phyloP scores from a whole-genome alignment of 1,140 invertebrate genomes.

The Hestina assimilis region DNA sequence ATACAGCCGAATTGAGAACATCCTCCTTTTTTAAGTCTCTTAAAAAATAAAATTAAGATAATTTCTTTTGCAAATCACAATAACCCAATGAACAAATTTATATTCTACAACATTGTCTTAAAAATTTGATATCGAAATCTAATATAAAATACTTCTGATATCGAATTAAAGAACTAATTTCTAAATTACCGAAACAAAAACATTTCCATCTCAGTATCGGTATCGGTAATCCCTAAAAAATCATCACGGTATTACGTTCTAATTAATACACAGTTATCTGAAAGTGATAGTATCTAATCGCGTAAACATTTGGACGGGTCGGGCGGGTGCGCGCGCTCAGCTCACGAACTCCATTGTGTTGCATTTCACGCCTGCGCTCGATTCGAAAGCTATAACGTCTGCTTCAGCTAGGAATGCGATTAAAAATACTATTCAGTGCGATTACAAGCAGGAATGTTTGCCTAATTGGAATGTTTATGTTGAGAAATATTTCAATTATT shows the following conservation, averaged over 20 bases:
- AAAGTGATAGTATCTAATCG: constrained; percentile 41
- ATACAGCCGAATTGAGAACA: too few relatives aligned
- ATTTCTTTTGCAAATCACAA: too few relatives aligned
- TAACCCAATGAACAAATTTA: too few relatives aligned
- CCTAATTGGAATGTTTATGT: constrained; percentile 21
- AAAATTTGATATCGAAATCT: too few relatives aligned
- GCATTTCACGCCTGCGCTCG: constrained; percentile 40
- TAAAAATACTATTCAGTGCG: constrained; percentile 37
- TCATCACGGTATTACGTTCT: constrained; percentile 8
- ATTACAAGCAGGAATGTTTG: constrained; percentile 29
- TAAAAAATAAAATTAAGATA: too few relatives aligned
- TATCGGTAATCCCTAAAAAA: too few relatives aligned
- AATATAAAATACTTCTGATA: too few relatives aligned
- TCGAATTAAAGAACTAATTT: too few relatives aligned
- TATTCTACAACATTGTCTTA: too few relatives aligned
- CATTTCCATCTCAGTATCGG: too few relatives aligned
- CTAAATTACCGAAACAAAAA: too few relatives aligned
- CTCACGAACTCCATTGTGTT: constrained; percentile 47
- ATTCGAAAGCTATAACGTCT: constrained; percentile 31
- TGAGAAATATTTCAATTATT: neutral
- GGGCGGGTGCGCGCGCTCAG: constrained; percentile 16
- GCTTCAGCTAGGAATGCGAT: constrained; percentile 35
- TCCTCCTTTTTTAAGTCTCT: too few relatives aligned
- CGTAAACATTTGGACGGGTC: constrained; percentile 50
- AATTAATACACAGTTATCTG: constrained; percentile 19